These are phyloP conservation scores for Sphinx pinastri DNA, from an alignment of 2,888 invertebrate species.

Conservation along the genomic window DNA sequence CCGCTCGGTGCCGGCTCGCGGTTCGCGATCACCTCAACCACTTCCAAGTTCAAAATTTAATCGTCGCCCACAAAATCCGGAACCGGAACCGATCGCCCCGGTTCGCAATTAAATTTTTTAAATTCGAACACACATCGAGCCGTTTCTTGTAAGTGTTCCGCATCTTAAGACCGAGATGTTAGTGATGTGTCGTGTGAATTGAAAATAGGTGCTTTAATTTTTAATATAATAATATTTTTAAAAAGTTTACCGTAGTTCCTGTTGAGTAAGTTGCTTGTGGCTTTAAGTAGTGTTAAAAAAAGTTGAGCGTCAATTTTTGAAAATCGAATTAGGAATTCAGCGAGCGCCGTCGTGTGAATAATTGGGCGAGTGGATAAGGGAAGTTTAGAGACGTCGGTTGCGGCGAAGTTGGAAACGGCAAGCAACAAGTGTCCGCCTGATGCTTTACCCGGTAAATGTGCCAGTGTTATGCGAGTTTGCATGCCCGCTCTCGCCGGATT, in stretches of 20 bases:
- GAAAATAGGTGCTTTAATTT: slow-evolving; percentile 65
- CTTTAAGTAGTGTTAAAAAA: slow-evolving; percentile 27
- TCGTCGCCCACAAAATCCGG: slow-evolving; percentile 8
- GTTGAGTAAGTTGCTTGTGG: slow-evolving; percentile 45
- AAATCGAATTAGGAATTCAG: slow-evolving; percentile 46
- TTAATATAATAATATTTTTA: slow-evolving; percentile 46
- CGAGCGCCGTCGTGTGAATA: slow-evolving; percentile 48
- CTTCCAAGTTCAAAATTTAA: slow-evolving; percentile 32
- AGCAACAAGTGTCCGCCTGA: slow-evolving; percentile 81
- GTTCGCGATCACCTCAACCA: slow-evolving; percentile 29
- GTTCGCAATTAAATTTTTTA: slow-evolving; percentile 42
- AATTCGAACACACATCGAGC: slow-evolving; percentile 38
- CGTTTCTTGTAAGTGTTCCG: slow-evolving; percentile 61
- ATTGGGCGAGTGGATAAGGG: slow-evolving; percentile 59
- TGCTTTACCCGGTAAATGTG: slow-evolving; percentile 80
- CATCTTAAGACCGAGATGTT: slow-evolving; percentile 64
- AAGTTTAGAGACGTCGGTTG: slow-evolving; percentile 58
- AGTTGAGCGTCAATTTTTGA: slow-evolving; percentile 40
- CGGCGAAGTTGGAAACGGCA: slow-evolving; percentile 64
- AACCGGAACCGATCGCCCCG: slow-evolving; percentile 32
- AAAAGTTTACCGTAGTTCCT: slow-evolving; percentile 49
- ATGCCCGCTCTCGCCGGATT: slow-evolving; percentile 75
- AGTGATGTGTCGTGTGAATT: slow-evolving; percentile 70
- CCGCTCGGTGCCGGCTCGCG: slow-evolving; percentile 27
- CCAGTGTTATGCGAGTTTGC: slow-evolving; percentile 77